Base-by-base conservation (phyloP, 2,797 vertebrate species). In the Phataginus tetradactyla region DNA sequence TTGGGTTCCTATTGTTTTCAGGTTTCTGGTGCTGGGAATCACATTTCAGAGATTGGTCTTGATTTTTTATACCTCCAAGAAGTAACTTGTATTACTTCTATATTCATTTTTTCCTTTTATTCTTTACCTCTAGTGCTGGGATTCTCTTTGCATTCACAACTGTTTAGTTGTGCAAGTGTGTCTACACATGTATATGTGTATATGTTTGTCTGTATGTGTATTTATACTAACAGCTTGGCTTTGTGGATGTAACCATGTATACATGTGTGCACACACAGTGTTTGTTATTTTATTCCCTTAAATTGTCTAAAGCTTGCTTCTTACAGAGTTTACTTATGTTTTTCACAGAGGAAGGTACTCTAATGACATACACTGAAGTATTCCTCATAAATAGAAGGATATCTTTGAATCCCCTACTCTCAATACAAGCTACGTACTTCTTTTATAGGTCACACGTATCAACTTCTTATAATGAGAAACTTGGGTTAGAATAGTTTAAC, bases 221-320 rank as follows among this genome's bases (percentile, higher is more conserved):
- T 49, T 27, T 53, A 39, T 63, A 53, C 25, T 81, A 49, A 93
- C 63, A 91, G 81, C 39, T 86, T 91, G 85, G 25, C 64, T 91
- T 92, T 94, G 72, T 63, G 45, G 4, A 45, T 87, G 57, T 89
- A 75, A 69, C 55, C 59, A 71, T 69, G 42, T 59, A 7, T 78
- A 74, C 14, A 63, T 78, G 42, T 84, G 17, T 34, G 80, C 51
- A 85, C 29, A 61, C 69, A 89, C 64, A 68, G 14, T 89, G 71
- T 91, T 96, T 93, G 66, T 83, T 94, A 87, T 93, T 97, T 95
- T 39, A 57, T 39, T 84, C 34, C 80, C 85, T 95, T 94, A 75
- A 80, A 69, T 21, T 64, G 64, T 94, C 68, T 75, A 69, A 86
- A 81, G 61, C 53, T 95, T 94, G 75, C 64, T 95, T 96, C 64